Evolutionary conservation across 1,140 invertebrate species (phyloP).

Genomic region (Mizuhopecten yessoensis): DNA sequence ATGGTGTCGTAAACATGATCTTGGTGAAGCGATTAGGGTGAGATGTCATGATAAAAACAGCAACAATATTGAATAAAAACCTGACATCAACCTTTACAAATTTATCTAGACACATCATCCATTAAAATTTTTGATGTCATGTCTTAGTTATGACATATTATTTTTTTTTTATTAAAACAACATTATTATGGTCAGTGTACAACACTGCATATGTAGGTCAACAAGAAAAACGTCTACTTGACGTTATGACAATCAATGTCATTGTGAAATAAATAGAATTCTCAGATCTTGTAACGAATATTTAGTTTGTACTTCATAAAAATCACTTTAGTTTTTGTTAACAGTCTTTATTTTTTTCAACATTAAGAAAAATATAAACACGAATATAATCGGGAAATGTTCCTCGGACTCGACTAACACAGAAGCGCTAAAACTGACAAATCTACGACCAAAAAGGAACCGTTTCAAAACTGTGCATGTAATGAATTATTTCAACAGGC

Average conservation of each 20-base stretch:
- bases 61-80: neutral
- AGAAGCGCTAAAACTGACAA: neutral
- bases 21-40: neutral
- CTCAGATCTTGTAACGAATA: neutral
- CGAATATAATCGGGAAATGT: neutral
- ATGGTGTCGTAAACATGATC: neutral
- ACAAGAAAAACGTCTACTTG: neutral
- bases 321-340: neutral
- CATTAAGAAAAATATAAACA: slow-evolving; percentile 34
- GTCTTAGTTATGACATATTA: too few species aligned
- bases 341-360: slow-evolving; percentile 24
- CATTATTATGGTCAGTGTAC: neutral
- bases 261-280: neutral
- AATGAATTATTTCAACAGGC: neutral
- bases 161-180: neutral
- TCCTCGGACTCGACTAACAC: neutral
- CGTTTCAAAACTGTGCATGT: neutral
- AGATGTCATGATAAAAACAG: neutral
- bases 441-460: too few species aligned
- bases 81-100: neutral
- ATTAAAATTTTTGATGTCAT: too few species aligned
- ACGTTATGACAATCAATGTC: too few species aligned
- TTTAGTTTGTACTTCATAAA: neutral
- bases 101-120: neutral
- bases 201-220: neutral